phyloP scores from a whole-genome alignment of 2,113 vertebrate species.

The Lonchura striata region DNA sequence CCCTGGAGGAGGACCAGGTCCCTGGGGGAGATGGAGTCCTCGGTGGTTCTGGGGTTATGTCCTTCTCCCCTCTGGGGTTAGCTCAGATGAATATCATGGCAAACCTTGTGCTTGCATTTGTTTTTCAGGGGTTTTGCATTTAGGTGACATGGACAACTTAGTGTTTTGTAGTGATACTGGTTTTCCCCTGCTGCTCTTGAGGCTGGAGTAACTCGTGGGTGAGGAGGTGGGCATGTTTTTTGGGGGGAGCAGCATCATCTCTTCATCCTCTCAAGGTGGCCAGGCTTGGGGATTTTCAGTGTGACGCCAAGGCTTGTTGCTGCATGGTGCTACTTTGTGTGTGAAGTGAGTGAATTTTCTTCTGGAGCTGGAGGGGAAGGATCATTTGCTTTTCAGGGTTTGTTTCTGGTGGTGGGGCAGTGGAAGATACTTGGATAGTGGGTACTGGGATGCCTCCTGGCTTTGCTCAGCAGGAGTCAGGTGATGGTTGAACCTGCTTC shows the following conservation, averaged over 20 bases:
- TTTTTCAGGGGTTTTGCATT: neutral
- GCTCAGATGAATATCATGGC: neutral
- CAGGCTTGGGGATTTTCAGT: neutral
- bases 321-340: neutral
- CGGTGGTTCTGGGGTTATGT: neutral
- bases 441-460: neutral
- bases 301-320: neutral
- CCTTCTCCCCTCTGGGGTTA: neutral
- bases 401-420: neutral
- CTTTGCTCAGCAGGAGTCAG: neutral
- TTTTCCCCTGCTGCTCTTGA: neutral
- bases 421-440: neutral
- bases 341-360: neutral
- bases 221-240: neutral
- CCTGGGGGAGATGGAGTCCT: neutral
- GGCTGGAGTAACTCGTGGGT: neutral
- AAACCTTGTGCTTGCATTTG: neutral
- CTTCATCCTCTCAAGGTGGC: neutral
- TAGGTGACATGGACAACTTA: neutral
- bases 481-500: neutral
- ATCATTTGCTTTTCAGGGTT: neutral
- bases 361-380: neutral
- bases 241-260: neutral
- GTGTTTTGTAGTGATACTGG: neutral
- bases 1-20: neutral